Evolutionary conservation across 1,140 invertebrate species (phyloP), one percentile per base, ranked within the genome.

Genomic region (Heliconius himera): DNA sequence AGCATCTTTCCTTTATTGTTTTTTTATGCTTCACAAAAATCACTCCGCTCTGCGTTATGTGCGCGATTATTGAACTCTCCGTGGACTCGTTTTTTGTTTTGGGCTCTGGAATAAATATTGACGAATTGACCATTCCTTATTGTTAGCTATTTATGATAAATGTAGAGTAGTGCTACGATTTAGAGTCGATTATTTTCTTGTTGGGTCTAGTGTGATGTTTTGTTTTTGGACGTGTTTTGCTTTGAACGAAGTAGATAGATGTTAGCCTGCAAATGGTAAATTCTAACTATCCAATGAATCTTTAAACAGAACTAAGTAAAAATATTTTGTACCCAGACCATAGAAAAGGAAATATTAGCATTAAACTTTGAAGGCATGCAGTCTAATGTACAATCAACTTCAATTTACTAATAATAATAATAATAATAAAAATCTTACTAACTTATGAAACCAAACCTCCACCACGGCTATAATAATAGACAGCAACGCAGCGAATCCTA

Each of bases 1-100:
- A 85, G 85, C 87, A 82, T 89, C 84, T 86, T 87, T 83, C 80
- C 87, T 86, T 87, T 91, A 87, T 91, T 91, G 87, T 90, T 90
- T 91, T 92, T 91, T 90, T 87, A 85, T 84, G 80, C 80, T 86
- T 82, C 77, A 41, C 41, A 79, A 77, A 84, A 88, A 84, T 87
- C 83, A 86, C 83, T 81, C 79, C 66, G 77, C 71, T 70, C 70
- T 75, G 85, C 78, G 81, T 85, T 83, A 82, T 82, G 82, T 82
- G 76, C 72, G 77, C 78, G 79, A 85, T 87, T 79, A 81, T 76
- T 56, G 74, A 78, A 81, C 49, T 74, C 74, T 75, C 49, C 77
- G 74, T 29, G 38, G 54, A 33, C 51, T 73, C 79, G 74, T 78
- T 73, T 74, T 73, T 76, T 78, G 20, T 41, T 70, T 70, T 56